Evolutionary conservation across 2,113 vertebrate genomes (phyloP).

Genomic region (Columba livia): DNA sequence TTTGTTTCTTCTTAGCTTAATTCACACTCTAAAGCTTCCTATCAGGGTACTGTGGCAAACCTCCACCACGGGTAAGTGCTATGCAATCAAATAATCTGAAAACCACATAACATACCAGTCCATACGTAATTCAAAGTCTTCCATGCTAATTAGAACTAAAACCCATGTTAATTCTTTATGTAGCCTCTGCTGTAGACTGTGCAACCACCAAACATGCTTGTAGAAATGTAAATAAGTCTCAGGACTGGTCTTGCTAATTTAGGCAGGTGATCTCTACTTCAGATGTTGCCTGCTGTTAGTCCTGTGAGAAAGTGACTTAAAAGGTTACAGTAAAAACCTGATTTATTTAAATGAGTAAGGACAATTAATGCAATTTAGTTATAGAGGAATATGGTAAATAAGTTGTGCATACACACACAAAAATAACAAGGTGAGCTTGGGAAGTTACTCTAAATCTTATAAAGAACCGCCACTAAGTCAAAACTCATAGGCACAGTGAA

Average conservation of each 20-base stretch:
- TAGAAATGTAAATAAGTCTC: neutral
- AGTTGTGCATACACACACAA: neutral
- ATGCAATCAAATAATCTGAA: neutral
- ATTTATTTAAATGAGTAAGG: neutral
- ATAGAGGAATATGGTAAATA: neutral
- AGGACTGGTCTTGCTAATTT: neutral
- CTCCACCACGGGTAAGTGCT: neutral
- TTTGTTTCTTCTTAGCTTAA: neutral
- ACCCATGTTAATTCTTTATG: fast-evolving
- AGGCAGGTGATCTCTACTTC: neutral
- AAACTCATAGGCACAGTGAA: fast-evolving
- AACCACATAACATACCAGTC: neutral
- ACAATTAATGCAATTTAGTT: neutral
- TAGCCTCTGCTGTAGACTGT: neutral
- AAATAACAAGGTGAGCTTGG: neutral
- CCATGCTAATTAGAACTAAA: neutral
- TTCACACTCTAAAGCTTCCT: neutral
- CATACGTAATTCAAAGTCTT: neutral
- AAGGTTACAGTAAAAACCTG: neutral
- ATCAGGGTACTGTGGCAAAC: neutral
- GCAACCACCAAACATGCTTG: neutral
- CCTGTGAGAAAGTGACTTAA: neutral
- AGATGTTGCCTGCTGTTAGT: neutral
- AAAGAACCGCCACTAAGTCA: neutral
- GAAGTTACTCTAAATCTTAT: neutral